Evolutionary conservation across 2,888 invertebrate genomes (phyloP).

Genomic region (Onthophagus sagittarius): DNA sequence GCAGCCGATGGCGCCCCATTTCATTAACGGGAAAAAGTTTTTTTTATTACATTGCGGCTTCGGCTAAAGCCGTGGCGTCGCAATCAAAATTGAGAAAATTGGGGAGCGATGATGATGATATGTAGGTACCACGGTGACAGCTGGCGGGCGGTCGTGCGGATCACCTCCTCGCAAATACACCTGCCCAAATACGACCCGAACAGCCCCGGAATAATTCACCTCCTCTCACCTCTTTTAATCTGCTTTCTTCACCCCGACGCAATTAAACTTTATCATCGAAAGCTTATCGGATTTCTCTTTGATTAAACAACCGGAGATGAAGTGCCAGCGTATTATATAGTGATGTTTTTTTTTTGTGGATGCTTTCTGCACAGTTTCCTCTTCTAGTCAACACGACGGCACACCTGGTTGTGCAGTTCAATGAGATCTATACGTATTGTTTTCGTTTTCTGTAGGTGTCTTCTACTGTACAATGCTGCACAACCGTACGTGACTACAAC

Average conservation of each 20-base stretch:
- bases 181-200: conserved; percentile 41
- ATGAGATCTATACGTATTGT: not conserved
- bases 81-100: not conserved
- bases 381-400: not conserved
- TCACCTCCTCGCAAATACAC: conserved; percentile 45
- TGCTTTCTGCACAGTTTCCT: not conserved
- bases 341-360: not conserved
- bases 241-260: not conserved
- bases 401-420: not conserved
- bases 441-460: not conserved
- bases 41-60: not conserved
- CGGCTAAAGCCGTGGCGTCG: not conserved
- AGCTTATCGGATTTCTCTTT: not conserved
- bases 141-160: conserved; percentile 45
- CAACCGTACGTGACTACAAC: not conserved
- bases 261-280: not conserved
- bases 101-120: conserved; percentile 1
- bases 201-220: not conserved
- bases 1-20: not conserved
- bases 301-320: not conserved
- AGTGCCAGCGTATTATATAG: not conserved
- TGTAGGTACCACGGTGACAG: conserved; percentile 37
- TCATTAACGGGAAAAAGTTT: not conserved
- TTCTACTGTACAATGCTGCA: not conserved
- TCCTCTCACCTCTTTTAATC: not conserved